A percentile compares a stretch with the other conserved stretches of the same genome.
Conservation (phyloP, 2,888 invertebrate species). For the Scaptomyza cyrtandrae region DNA sequence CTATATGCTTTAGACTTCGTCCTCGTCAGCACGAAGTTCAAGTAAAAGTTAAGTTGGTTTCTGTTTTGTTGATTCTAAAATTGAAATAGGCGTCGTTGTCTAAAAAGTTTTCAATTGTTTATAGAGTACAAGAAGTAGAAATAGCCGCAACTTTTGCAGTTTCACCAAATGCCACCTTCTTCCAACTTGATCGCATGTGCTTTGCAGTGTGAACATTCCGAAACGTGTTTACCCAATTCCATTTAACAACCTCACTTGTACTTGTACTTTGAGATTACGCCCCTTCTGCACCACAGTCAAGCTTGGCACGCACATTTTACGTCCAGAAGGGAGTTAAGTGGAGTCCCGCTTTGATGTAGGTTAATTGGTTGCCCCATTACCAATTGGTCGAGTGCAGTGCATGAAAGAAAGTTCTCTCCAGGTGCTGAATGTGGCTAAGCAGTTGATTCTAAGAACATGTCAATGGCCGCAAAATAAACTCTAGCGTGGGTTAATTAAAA, state of each 20-base stretch:
- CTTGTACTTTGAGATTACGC: constrained; percentile 34
- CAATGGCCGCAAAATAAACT: constrained; percentile 3
- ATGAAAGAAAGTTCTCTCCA: constrained; percentile 48
- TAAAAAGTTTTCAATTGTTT: constrained; percentile 78
- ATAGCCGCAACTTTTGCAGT: constrained; percentile 38
- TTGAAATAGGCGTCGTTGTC: constrained; percentile 78
- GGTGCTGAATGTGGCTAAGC: constrained; percentile 58
- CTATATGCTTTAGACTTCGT: neutral
- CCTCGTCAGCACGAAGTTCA: constrained; percentile 23
- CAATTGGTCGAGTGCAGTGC: constrained; percentile 37
- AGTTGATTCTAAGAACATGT: constrained; percentile 32
- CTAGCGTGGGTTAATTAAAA: constrained; percentile 43
- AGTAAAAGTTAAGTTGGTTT: constrained; percentile 49
- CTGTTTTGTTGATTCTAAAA: constrained; percentile 71
- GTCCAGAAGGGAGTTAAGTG: constrained; percentile 20
- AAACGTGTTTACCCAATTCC: constrained; percentile 71
- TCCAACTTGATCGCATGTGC: neutral
- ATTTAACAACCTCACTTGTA: constrained; percentile 44
- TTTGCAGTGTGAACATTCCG: constrained; percentile 46
- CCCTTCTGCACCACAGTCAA: constrained; percentile 2
- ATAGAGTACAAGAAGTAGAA: constrained; percentile 68
- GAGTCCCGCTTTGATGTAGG: constrained; percentile 58
- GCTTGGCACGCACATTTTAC: constrained; percentile 53
- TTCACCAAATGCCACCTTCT: neutral
- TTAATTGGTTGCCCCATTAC: constrained; percentile 72